Conservation (phyloP, 1,140 invertebrate species). For the Drosophila arawakana region DNA sequence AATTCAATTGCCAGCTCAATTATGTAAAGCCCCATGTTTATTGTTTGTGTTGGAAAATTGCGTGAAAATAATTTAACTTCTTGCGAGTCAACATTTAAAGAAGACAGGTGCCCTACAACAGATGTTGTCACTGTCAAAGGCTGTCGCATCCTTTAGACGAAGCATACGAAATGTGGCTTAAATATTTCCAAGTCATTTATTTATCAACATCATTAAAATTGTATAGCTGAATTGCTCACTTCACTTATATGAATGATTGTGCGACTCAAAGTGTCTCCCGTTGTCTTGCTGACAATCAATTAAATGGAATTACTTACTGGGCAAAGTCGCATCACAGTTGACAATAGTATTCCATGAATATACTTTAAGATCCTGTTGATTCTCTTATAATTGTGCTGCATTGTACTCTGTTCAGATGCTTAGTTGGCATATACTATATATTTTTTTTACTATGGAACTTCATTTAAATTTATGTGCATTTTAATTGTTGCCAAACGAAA, state of each 20-base stretch:
- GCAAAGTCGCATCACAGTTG: conserved; percentile 2
- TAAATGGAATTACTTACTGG: conserved; percentile 1
- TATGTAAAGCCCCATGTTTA: conserved; percentile 78
- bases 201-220: conserved; percentile 82
- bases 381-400: not conserved
- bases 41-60: conserved; percentile 76
- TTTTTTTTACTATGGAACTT: conserved; percentile 50
- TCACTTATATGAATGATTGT: not conserved
- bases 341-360: conserved; percentile 10
- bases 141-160: conserved; percentile 25
- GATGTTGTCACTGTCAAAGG: conserved; percentile 50
- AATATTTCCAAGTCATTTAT: conserved; percentile 83
- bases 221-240: conserved; percentile 44
- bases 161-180: conserved; percentile 67
- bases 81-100: conserved; percentile 72
- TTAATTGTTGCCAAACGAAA: conserved; percentile 74
- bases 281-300: conserved; percentile 12
- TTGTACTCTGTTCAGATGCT: conserved; percentile 5
- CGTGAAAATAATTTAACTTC: conserved; percentile 79
- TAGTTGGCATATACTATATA: conserved; percentile 45
- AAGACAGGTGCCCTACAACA: conserved; percentile 26
- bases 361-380: conserved; percentile 12
- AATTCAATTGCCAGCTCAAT: conserved; percentile 77
- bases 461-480: conserved; percentile 76
- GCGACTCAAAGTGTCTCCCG: conserved; percentile 1